phyloP scores from a whole-genome alignment of 1,140 invertebrate species.

The Drosophila bocki region DNA sequence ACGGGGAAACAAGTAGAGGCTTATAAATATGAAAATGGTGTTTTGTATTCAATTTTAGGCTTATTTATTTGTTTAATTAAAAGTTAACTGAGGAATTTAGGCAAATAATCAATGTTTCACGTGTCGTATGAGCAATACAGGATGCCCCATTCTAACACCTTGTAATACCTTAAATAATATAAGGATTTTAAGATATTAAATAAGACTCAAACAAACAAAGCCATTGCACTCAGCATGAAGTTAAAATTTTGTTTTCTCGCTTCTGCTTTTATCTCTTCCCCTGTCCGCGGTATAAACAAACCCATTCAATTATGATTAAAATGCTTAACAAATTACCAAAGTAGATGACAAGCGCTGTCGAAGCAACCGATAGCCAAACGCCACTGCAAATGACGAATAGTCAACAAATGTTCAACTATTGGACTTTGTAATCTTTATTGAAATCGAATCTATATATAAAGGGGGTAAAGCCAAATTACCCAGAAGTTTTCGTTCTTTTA shows the following conservation, averaged over 20 bases:
- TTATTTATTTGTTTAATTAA: neutral
- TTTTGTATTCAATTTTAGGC: neutral
- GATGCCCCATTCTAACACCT: neutral
- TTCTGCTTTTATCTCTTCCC: constrained; percentile 1
- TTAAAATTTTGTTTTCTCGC: constrained; percentile 18
- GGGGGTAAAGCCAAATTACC: neutral
- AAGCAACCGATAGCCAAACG: constrained; percentile 37
- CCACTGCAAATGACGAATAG: constrained; percentile 60
- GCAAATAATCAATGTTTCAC: neutral
- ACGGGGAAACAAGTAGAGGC: neutral
- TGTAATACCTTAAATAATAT: neutral
- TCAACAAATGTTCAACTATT: constrained; percentile 27
- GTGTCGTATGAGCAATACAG: constrained; percentile 15
- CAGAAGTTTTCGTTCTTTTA: neutral
- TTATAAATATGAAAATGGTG: neutral
- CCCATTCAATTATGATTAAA: constrained; percentile 46
- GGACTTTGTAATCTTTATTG: constrained; percentile 56
- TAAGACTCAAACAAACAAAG: neutral
- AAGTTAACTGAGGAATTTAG: no score
- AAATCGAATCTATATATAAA: constrained; percentile 22
- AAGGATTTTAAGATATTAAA: neutral
- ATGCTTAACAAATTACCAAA: constrained; percentile 52
- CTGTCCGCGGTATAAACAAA: constrained; percentile 26
- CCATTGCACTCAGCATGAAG: constrained; percentile 5
- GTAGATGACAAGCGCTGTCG: constrained; percentile 54